Evolutionary conservation across 2,797 vertebrate species (phyloP).

Genomic region (Pangasius sanitwongsei): DNA sequence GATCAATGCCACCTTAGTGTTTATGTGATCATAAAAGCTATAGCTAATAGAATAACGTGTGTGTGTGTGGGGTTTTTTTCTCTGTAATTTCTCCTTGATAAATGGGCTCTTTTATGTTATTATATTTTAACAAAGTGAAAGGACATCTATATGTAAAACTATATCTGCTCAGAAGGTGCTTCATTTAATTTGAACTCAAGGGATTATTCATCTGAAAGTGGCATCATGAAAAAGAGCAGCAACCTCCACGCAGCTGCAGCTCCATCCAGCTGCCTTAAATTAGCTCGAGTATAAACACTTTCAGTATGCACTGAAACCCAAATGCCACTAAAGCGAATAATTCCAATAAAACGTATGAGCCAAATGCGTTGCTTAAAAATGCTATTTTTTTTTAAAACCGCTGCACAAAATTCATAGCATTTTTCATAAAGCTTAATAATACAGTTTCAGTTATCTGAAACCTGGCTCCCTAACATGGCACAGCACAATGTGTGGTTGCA

Average conservation of each 20-base stretch:
- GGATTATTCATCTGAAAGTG: slow-evolving; percentile 25
- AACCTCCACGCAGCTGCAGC: slow-evolving; percentile 16
- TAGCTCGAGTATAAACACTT: slow-evolving; percentile 42
- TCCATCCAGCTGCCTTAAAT: slow-evolving; percentile 47
- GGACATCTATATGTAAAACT: neutral
- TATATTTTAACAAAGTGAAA: neutral
- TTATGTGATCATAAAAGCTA: slow-evolving; percentile 25
- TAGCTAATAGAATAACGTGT: neutral
- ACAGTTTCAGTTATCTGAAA: neutral
- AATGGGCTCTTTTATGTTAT: neutral
- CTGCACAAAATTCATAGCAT: neutral
- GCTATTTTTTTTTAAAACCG: neutral
- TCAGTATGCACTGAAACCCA: slow-evolving; percentile 34
- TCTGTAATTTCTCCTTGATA: neutral
- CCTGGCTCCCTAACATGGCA: neutral
- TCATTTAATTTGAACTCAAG: neutral
- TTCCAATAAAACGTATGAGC: slow-evolving; percentile 36
- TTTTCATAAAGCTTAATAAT: slow-evolving; percentile 24
- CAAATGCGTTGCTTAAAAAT: slow-evolving; percentile 39
- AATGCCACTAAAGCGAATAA: slow-evolving; percentile 41
- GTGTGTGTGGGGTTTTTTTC: neutral
- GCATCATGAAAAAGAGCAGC: slow-evolving; percentile 4
- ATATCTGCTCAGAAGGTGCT: neutral
- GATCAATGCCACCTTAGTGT: slow-evolving; percentile 11
- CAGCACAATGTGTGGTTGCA: slow-evolving; percentile 3